Base-by-base conservation (phyloP, 2,888 invertebrate species). In the Hirudinaria manillensis region DNA sequence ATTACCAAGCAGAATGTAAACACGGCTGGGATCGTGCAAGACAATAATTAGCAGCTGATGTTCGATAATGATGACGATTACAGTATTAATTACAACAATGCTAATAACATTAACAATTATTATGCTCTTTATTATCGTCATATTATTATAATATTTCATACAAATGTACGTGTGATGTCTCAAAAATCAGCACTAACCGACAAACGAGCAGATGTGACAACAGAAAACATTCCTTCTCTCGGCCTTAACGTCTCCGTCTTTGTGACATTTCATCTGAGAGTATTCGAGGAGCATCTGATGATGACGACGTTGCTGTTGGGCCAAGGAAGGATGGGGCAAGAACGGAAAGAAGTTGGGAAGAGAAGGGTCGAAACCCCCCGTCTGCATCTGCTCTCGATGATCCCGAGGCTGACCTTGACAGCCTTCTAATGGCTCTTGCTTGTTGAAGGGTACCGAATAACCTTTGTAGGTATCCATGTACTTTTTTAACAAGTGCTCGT, bases 191-290 rank as follows among this genome's bases (percentile, higher is more conserved):
- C 55, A 79, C 81, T 80, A 79, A 84, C 85, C 84, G 56, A 85
- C 81, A 79, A 85, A 88, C 56, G 83, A 83, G 80, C 89, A 88
- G 56, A 88, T 82, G 77, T 88, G 88, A 79, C 89, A 88, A 81
- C 86, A 86, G 80, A 85, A 85, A 4, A 73, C 55, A 45, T 73
- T 73, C 24, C 73, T 56, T 32, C 34, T 34, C 27, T 34, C 55
- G 3, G 13, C 24, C 70, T 45, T 45, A 7, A 24, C 36, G 2
- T 70, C 27, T 27, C 51, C 19, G 24, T 36, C 68, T 32, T 36
- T 36, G n/a, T 36, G 34, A 27, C 7, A 32, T 68, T 36, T 68
- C 68, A 38, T 45, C 24, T 38, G 38, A 27, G 38, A n/a, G 10
- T 27, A 34, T 70, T 70, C 70, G 6, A 36, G 3, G 21, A 36